Evolutionary conservation across 2,113 vertebrate genomes (phyloP), one percentile per base, ranked within the genome.

Genomic region (Harpagus bidentatus): DNA sequence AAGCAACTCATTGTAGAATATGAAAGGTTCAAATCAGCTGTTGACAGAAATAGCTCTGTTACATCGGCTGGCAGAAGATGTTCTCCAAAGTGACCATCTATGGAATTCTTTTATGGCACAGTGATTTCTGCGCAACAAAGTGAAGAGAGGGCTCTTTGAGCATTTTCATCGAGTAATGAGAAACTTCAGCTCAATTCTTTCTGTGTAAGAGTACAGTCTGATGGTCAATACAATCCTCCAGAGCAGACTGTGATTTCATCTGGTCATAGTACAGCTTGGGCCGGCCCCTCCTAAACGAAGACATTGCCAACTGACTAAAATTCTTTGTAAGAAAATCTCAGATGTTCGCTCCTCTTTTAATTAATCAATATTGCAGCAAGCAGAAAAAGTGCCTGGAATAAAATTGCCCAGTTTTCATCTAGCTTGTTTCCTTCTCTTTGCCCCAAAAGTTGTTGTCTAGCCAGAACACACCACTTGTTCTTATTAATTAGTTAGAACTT

Each of bases 321-420:
- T 96, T 95, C 69, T 95, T 90, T 69, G 47, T 4, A 82, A 96
- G 90, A 92, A 95, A 83, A 70, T 91, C 79, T 97, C 84, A 66
- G 36, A 28, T 52, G 31, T 70, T 97, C 88, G 94, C 91, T 96
- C 52, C 74, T 94, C 69, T 91, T 83, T 78, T 82, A 90, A 90
- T 80, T 66, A 58, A 25, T 76, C 36, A 48, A 11, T 85, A 94
- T 67, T 96, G 86, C 89, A 90, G 83, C 86, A 95, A 38, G 76
- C 82, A 86, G 15, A 63, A 78, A 45, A n/a, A 16, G n/a, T 32
- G 83, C 83, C 81, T 72, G 67, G 58, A 93, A 88, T 94, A 86
- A 93, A 92, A 88, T 9, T 52, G 62, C 47, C 84, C 53, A 52
- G 61, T 78, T 94, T 86, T 85, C 77, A 86, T 88, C 91, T 85